A percentile compares a stretch with the other conserved stretches of the same genome.
These are phyloP conservation scores for Spilosoma lubricipeda DNA, from an alignment of 2,888 invertebrate genomes.

Conservation along the genomic window DNA sequence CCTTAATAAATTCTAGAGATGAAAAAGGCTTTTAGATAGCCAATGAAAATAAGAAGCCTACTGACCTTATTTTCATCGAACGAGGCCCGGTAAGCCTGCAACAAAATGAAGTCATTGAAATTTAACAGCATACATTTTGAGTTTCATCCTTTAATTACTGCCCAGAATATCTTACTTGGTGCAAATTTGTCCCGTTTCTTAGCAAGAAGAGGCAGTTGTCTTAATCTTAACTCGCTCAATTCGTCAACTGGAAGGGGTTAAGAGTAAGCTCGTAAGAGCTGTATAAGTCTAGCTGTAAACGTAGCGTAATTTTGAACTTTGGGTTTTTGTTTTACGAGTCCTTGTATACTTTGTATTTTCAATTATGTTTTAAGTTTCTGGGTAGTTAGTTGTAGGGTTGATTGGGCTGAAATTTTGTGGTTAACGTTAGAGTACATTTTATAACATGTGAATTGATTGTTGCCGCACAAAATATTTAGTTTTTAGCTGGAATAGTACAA, in stretches of 20 bases:
- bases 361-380: constrained; percentile 41
- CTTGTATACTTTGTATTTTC: constrained; percentile 31
- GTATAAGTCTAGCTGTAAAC: constrained; percentile 43
- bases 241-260: constrained; percentile 62
- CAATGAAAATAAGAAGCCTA: constrained; percentile 41
- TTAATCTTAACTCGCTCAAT: constrained; percentile 67
- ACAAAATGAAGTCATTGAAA: constrained; percentile 47
- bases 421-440: constrained; percentile 23
- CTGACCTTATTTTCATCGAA: constrained; percentile 39
- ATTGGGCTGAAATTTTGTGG: constrained; percentile 21
- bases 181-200: constrained; percentile 58
- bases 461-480: not conserved
- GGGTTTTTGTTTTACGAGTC: constrained; percentile 44
- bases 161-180: constrained; percentile 51
- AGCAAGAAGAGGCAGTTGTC: constrained; percentile 60
- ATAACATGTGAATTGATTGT: no score
- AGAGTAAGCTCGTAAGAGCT: constrained; percentile 58
- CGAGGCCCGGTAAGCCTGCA: constrained; percentile 39
- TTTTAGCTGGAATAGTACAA: not conserved
- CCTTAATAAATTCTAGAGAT: constrained; percentile 48
- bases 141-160: constrained; percentile 60
- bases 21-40: constrained; percentile 43
- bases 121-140: constrained; percentile 51
- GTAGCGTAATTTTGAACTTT: constrained; percentile 48
- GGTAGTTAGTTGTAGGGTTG: constrained; percentile 19